phyloP scores from a whole-genome alignment of 2,888 invertebrate species.

The Drosophila phalerata region DNA sequence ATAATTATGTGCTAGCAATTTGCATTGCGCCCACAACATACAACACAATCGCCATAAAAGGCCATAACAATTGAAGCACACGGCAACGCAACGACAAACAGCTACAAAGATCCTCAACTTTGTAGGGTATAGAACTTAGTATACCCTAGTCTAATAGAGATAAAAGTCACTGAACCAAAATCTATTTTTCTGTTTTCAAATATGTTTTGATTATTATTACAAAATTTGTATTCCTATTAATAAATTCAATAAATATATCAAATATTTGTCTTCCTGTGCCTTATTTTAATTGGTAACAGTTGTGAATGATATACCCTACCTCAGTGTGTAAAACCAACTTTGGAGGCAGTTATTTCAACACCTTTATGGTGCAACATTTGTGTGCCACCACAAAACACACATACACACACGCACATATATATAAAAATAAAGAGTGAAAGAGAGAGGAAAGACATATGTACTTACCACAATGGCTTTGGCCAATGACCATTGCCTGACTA shows the following conservation, averaged over 20 bases:
- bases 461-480: constrained; percentile 61
- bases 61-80: constrained; percentile 67
- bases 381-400: constrained; percentile 32
- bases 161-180: not conserved
- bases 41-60: constrained; percentile 62
- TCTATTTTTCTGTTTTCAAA: no score
- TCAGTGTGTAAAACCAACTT: constrained; percentile 32
- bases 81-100: constrained; percentile 32
- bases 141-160: constrained; percentile 29
- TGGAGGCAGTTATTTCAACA: constrained; percentile 77
- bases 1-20: constrained; percentile 80
- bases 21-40: constrained; percentile 66
- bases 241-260: no score
- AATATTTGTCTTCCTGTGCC: no score
- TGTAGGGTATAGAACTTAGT: not conserved
- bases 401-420: constrained; percentile 15
- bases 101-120: constrained; percentile 19
- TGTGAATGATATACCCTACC: not conserved
- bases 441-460: constrained; percentile 13
- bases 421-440: constrained; percentile 6
- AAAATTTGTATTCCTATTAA: no score
- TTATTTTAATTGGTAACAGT: no score
- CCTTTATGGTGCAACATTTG: constrained; percentile 71
- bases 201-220: no score
- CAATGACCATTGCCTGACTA: constrained; percentile 55